Conservation (phyloP, 2,888 invertebrate genomes). For the Spisula subtruncata region DNA sequence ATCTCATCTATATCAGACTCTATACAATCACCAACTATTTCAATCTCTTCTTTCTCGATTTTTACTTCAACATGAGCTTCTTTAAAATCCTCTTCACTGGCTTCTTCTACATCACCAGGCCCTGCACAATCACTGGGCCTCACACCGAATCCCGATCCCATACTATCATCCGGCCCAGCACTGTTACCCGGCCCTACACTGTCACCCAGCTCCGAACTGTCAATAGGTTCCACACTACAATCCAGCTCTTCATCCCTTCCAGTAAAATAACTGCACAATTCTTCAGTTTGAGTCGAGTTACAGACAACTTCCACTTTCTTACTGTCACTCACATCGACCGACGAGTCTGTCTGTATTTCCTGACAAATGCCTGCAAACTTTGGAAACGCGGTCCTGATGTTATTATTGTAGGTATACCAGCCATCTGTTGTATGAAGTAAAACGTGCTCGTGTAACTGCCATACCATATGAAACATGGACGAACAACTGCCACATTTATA, state of each 20-base stretch:
- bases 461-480: conserved; percentile 28
- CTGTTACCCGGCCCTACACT: too few species aligned
- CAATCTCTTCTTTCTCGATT: conserved; percentile 30
- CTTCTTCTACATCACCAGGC: neutral
- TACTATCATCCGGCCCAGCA: too few species aligned
- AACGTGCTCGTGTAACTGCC: conserved; percentile 44
- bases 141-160: too few species aligned
- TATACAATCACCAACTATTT: neutral
- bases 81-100: neutral
- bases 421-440: conserved; percentile 34
- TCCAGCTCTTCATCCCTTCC: neutral
- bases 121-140: too few species aligned
- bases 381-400: conserved; percentile 45
- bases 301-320: conserved; percentile 32
- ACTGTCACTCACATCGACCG: neutral
- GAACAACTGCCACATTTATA: conserved; percentile 33
- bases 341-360: conserved; percentile 40
- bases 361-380: conserved; percentile 26
- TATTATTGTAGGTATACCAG: conserved; percentile 40
- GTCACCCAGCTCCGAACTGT: too few species aligned
- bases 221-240: too few species aligned
- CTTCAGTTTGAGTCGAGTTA: conserved; percentile 42
- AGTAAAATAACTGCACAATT: neutral
- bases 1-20: neutral
- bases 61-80: conserved; percentile 25